Conservation (phyloP, 2,888 invertebrate genomes). For the Dryomyza anilis region DNA sequence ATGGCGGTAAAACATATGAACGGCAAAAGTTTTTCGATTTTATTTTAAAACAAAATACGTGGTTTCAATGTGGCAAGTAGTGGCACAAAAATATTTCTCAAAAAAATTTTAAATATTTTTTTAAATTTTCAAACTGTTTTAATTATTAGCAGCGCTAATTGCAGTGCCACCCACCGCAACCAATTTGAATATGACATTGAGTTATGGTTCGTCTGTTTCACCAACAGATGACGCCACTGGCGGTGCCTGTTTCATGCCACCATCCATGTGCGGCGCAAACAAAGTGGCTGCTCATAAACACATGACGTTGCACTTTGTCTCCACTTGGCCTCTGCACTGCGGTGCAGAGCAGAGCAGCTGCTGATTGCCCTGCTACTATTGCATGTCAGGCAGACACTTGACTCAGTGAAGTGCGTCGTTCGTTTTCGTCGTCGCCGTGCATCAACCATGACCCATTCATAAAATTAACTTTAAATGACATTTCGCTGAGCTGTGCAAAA, state of each 20-base stretch:
- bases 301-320: conserved; percentile 19
- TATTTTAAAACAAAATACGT: too few species aligned
- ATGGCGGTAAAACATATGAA: neutral
- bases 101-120: too few species aligned
- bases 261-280: conserved; percentile 3
- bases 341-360: neutral
- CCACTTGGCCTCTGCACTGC: neutral
- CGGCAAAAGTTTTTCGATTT: too few species aligned
- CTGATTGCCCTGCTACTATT: conserved; percentile 19
- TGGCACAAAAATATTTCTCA: too few species aligned
- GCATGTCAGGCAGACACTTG: too few species aligned
- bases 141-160: too few species aligned
- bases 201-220: conserved; percentile 9
- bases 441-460: conserved; percentile 26
- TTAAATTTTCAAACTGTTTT: too few species aligned
- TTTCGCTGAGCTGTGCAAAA: conserved; percentile 17
- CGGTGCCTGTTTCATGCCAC: neutral
- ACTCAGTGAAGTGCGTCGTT: conserved; percentile 14
- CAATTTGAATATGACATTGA: conserved; percentile 21
- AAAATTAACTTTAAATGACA: conserved; percentile 25
- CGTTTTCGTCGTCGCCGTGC: neutral
- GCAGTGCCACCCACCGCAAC: too few species aligned
- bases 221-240: conserved; percentile 1
- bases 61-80: too few species aligned
- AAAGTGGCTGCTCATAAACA: conserved; percentile 18